These are phyloP conservation scores for Pituophis catenifer DNA, from an alignment of 2,113 vertebrate genomes.

Conservation along the genomic window DNA sequence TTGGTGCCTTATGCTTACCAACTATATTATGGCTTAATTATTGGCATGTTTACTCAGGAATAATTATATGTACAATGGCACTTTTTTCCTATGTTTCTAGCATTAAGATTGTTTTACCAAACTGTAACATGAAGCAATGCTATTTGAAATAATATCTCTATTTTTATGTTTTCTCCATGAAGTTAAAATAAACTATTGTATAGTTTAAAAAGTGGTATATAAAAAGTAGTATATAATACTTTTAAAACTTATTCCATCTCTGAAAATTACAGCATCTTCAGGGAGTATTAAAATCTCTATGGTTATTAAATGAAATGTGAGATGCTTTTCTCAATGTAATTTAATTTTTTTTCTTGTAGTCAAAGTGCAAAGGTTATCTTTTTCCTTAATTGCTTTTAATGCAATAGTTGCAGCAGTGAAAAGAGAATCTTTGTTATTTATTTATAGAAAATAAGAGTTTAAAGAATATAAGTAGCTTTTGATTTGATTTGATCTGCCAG, in stretches of 20 bases:
- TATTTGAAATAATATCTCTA: not conserved
- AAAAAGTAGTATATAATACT: not conserved
- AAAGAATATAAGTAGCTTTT: not conserved
- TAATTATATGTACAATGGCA: not conserved
- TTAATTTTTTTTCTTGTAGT: not conserved
- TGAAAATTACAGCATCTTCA: not conserved
- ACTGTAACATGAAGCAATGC: not conserved
- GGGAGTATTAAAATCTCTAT: not conserved
- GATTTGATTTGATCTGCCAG: not conserved
- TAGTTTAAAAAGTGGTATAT: not conserved
- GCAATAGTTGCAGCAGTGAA: not conserved
- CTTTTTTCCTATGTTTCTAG: not conserved
- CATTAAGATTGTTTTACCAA: not conserved
- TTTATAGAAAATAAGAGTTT: not conserved
- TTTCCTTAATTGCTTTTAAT: not conserved
- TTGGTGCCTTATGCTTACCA: not conserved
- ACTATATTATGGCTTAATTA: not conserved
- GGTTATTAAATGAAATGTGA: not conserved
- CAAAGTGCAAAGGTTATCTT: not conserved
- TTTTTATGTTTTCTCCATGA: not conserved
- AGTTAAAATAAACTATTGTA: not conserved
- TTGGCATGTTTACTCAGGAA: not conserved
- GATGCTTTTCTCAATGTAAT: not conserved
- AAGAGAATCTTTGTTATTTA: not conserved
- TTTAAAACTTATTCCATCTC: not conserved